A percentile compares a stretch with the other conserved stretches of the same genome.
These are phyloP conservation scores for Poecile atricapillus DNA, from an alignment of 2,113 vertebrate species.

Conservation along the genomic window DNA sequence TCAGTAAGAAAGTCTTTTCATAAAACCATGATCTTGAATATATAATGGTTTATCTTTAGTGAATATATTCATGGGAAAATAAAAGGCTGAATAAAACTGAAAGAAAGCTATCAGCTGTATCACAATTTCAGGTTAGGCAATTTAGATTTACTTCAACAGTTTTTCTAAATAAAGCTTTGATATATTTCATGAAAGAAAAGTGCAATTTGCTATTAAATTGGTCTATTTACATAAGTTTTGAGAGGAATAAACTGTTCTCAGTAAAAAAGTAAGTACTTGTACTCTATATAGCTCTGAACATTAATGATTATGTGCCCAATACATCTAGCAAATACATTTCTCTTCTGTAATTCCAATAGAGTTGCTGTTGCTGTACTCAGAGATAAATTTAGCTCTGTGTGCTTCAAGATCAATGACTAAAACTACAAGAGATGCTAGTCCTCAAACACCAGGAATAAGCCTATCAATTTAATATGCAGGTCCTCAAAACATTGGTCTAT, in stretches of 20 bases:
- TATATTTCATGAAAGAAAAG: slow-evolving; percentile 20
- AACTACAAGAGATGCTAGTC: not conserved
- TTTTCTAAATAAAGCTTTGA: slow-evolving; percentile 38
- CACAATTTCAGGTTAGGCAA: slow-evolving; percentile 39
- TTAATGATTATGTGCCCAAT: slow-evolving; percentile 12
- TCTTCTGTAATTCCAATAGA: not conserved
- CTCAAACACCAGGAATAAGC: not conserved
- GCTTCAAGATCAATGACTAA: not conserved
- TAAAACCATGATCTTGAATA: not conserved
- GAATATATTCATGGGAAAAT: slow-evolving; percentile 5
- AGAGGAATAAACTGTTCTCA: not conserved
- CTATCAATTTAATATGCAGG: not conserved
- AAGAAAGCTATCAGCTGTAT: slow-evolving; percentile 23
- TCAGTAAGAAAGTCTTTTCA: not conserved
- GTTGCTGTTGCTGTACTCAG: not conserved
- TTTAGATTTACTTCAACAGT: slow-evolving; percentile 30
- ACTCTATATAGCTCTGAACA: not conserved
- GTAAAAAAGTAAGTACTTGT: not conserved
- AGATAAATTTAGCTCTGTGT: not conserved
- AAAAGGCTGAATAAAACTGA: slow-evolving; percentile 19
- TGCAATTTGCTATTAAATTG: not conserved
- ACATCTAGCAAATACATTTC: not conserved
- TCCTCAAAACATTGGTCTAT: not conserved
- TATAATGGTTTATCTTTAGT: slow-evolving; percentile 10
- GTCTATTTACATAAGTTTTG: slow-evolving; percentile 33